These are phyloP conservation scores for Callionymus lyra DNA, from an alignment of 2,113 vertebrate genomes.

Conservation along the genomic window DNA sequence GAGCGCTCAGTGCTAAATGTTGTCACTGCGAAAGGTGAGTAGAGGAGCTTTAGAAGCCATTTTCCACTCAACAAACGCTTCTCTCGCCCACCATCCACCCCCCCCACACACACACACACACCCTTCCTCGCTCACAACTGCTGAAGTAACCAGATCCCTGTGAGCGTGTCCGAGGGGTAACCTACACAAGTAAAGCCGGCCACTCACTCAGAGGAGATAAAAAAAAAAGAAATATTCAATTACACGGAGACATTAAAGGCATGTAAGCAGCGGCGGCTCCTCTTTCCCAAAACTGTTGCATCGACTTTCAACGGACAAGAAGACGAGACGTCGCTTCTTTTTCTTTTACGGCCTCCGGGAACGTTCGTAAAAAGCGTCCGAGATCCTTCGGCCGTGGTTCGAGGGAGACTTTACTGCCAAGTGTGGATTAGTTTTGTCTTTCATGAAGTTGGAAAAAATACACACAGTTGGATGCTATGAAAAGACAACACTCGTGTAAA, in stretches of 20 bases:
- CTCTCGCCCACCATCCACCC: background rate
- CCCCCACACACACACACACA: constrained; percentile 14
- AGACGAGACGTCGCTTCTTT: constrained; percentile 16
- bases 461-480: too few species aligned
- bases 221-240: constrained; percentile 27
- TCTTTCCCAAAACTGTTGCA: constrained; percentile 29
- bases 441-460: too few species aligned
- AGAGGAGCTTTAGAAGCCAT: constrained; percentile 60
- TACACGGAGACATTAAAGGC: constrained; percentile 23
- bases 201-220: constrained; percentile 30
- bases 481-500: too few species aligned
- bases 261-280: constrained; percentile 27
- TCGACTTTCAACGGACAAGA: constrained; percentile 29
- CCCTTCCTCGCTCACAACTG: constrained; percentile 11
- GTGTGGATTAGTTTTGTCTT: too few species aligned
- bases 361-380: too few species aligned
- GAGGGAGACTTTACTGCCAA: too few species aligned
- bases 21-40: constrained; percentile 70
- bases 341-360: background rate
- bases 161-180: constrained; percentile 32
- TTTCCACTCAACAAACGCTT: constrained; percentile 67
- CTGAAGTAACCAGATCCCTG: constrained; percentile 32
- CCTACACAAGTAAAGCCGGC: constrained; percentile 42
- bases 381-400: too few species aligned
- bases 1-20: constrained; percentile 61